Conservation (phyloP, 2,888 invertebrate genomes). For the Pediacus dermestoides region DNA sequence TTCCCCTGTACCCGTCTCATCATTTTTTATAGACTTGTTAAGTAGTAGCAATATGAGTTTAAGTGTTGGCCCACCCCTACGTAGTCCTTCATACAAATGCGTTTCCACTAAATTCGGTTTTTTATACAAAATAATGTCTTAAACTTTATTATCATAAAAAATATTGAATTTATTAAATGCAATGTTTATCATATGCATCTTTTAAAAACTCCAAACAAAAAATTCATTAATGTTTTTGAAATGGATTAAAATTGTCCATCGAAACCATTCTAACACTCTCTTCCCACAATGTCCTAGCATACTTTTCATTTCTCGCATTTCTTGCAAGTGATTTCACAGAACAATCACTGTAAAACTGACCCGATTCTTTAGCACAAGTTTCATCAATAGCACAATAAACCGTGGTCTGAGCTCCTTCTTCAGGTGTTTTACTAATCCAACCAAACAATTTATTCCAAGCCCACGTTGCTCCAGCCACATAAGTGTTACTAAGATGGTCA, state of each 20-base stretch:
- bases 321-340: conserved; percentile 49
- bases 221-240: too few relatives aligned
- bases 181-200: too few relatives aligned
- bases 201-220: too few relatives aligned
- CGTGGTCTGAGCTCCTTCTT: conserved; percentile 71
- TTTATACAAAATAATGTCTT: too few relatives aligned
- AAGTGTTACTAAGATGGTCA: conserved; percentile 56
- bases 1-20: too few relatives aligned
- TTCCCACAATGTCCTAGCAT: conserved; percentile 62
- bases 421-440: conserved; percentile 41
- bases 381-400: conserved; percentile 70
- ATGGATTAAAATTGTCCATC: conserved; percentile 49
- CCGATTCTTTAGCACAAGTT: conserved; percentile 59
- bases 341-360: conserved; percentile 60
- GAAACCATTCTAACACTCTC: conserved; percentile 55
- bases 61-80: too few relatives aligned
- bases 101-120: too few relatives aligned
- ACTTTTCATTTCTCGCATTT: conserved; percentile 54
- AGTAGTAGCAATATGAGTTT: too few relatives aligned
- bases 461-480: conserved; percentile 51
- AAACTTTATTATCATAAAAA: too few relatives aligned
- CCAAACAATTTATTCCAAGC: conserved; percentile 42
- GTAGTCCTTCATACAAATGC: too few relatives aligned
- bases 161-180: too few relatives aligned
- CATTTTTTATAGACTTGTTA: too few relatives aligned